phyloP scores from a whole-genome alignment of 2,113 vertebrate genomes.

The Ibidorhyncha struthersii region DNA sequence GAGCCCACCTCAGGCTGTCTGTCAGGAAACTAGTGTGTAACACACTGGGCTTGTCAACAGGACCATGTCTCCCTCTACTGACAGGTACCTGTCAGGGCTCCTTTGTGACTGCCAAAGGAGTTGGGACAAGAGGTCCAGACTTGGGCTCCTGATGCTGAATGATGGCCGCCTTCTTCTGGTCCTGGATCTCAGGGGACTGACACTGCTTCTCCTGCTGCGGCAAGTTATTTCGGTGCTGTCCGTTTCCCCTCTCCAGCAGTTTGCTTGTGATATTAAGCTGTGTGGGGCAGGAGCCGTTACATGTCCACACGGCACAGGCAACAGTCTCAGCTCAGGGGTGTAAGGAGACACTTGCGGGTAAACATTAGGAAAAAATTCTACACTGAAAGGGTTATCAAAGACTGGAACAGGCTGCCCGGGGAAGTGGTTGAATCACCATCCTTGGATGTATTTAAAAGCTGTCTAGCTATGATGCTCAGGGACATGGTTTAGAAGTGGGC shows the following conservation, averaged over 20 bases:
- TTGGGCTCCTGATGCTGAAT: neutral
- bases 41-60: neutral
- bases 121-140: neutral
- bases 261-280: neutral
- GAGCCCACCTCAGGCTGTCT: neutral
- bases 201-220: neutral
- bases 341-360: neutral
- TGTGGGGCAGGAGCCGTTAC: neutral
- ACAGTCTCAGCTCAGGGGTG: neutral
- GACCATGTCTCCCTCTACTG: slow-evolving; percentile 3
- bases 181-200: neutral
- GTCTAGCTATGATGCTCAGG: no score
- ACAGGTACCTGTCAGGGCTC: neutral
- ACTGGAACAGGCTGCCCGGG: no score
- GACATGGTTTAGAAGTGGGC: no score
- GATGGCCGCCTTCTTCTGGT: neutral
- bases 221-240: neutral
- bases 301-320: neutral
- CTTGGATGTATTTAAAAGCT: no score
- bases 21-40: neutral
- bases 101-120: neutral
- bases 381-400: no score
- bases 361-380: neutral
- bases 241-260: neutral
- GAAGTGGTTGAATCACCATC: no score